phyloP scores from a whole-genome alignment of 1,140 invertebrate genomes.

The Aphidius ervi region DNA sequence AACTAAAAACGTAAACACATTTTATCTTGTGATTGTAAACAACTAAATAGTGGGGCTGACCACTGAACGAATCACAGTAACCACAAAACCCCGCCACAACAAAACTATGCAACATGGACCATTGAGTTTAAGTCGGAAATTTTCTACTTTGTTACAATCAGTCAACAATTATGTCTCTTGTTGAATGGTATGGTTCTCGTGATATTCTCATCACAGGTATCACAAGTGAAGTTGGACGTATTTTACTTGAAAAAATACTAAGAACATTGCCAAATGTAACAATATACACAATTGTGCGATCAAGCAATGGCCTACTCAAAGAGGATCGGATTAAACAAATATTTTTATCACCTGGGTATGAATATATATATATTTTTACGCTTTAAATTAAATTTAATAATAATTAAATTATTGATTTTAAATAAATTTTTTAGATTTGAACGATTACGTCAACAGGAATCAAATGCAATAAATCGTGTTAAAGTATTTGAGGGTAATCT shows the following conservation, averaged over 20 bases:
- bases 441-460: conserved; percentile 30
- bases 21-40: neutral
- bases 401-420: neutral
- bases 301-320: conserved; percentile 22
- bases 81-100: conserved; percentile 3
- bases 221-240: conserved; percentile 37
- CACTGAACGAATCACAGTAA: conserved; percentile 2
- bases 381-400: neutral
- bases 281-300: conserved; percentile 32
- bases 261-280: conserved; percentile 31
- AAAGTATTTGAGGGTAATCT: conserved; percentile 37
- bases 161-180: conserved; percentile 38
- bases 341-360: conserved; percentile 36
- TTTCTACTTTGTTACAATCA: conserved; percentile 12
- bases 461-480: conserved; percentile 33
- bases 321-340: conserved; percentile 37
- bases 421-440: conserved; percentile 31
- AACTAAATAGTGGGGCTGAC: conserved; percentile 1
- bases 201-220: conserved; percentile 39
- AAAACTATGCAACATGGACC: neutral
- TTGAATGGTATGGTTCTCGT: conserved; percentile 39
- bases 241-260: conserved; percentile 39
- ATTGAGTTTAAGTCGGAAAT: neutral
- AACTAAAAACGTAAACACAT: too few species aligned
- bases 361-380: conserved; percentile 14